Base-by-base conservation (phyloP, 2,888 invertebrate genomes). In the Eupsilia transversa region DNA sequence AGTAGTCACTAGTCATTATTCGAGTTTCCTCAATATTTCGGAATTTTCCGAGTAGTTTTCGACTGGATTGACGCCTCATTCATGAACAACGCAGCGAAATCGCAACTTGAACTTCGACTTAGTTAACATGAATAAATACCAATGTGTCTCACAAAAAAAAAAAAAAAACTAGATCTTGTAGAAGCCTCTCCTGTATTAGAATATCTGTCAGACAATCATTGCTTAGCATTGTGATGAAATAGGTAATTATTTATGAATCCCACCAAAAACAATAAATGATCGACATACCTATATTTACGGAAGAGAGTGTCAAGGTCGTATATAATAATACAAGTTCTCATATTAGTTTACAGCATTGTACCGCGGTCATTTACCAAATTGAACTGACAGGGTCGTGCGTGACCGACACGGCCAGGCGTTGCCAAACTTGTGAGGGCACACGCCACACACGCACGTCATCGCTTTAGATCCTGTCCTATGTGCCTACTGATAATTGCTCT, bases 361-460 rank as follows among this genome's bases (percentile, higher is more conserved):
- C 81, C 76, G 87, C 81, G 90, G 93, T 93, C 92, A 93, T 94
- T 94, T 93, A 90, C 90, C 89, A 93, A 94, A 94, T 94, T 93
- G 92, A 89, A 88, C 88, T 90, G 89, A 91, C 89, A 89, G 86
- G 85, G 60, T 69, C 63, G 74, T n/a, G n/a, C 75, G 74, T 71
- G 71, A 71, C 71, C 72, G 41, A 14, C 57, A 23, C 91, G 90
- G 91, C 91, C 88, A 93, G 95, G 94, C 94, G 94, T 94, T 92
- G 93, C 93, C 94, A 87, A 91, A 92, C 85, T 88, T 91, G 91
- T 92, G 92, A 90, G 89, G 86, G 88, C 87, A 88, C 92, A 90
- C 91, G 92, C 91, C 84, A 87, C 86, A 89, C 92, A 91, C 92
- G 92, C 91, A 90, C 89, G 87, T 86, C 83, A 84, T 85, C 88